Evolutionary conservation across 2,888 invertebrate species (phyloP).

Genomic region (Hirtodrosophila trivittata): DNA sequence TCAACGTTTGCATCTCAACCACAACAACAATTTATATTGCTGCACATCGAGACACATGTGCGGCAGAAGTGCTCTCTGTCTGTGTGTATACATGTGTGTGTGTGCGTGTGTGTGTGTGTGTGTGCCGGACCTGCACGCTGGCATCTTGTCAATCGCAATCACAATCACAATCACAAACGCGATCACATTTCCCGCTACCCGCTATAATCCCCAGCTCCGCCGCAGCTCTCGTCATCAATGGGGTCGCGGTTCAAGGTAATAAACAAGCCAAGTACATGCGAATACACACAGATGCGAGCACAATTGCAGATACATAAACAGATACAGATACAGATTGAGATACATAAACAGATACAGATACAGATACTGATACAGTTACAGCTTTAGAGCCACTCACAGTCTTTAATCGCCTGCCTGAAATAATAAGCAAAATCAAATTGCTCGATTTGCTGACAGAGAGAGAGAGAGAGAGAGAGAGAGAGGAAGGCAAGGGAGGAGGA

Average conservation of each 20-base stretch:
- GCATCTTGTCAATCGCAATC: conserved; percentile 39
- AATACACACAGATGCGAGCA: conserved; percentile 7
- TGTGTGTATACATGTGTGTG: not conserved
- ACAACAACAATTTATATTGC: conserved; percentile 2
- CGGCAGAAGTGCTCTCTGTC: not conserved
- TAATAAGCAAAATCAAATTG: conserved; percentile 63
- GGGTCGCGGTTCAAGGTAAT: conserved; percentile 63
- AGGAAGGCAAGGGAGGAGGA: too few relatives aligned
- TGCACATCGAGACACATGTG: conserved; percentile 10
- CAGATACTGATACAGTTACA: conserved; percentile 9
- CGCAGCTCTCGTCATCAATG: conserved; percentile 23
- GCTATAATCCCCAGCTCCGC: conserved; percentile 1
- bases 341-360: conserved; percentile 10
- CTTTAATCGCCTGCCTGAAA: conserved; percentile 51
- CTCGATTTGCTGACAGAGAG: conserved; percentile 36
- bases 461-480: not conserved
- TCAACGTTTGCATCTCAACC: conserved; percentile 4
- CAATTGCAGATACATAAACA: conserved; percentile 19
- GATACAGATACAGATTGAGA: conserved; percentile 9
- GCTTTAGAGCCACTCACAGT: conserved; percentile 35
- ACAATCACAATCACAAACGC: conserved; percentile 26
- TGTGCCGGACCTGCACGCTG: conserved; percentile 30
- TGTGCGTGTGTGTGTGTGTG: conserved; percentile 6
- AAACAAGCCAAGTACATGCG: conserved; percentile 23
- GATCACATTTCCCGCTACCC: not conserved